These are phyloP conservation scores for Petrophora chlorosata DNA, from an alignment of 2,888 invertebrate species.

Conservation along the genomic window DNA sequence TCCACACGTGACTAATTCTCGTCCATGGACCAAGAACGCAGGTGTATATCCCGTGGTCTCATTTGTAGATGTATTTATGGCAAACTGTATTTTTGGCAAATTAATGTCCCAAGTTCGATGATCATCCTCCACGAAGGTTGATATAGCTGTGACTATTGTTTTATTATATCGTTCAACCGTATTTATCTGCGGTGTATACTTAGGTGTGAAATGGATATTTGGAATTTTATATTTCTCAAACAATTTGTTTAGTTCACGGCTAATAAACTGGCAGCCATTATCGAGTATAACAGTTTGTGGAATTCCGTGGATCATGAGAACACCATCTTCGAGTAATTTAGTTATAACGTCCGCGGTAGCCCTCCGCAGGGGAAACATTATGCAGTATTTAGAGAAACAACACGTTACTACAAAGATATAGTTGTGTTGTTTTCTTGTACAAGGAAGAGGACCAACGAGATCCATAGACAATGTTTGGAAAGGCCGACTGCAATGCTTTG, in stretches of 20 bases:
- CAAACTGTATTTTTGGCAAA: not conserved
- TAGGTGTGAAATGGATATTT: not conserved
- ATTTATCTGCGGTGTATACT: not conserved
- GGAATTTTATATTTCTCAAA: slow-evolving; percentile 9
- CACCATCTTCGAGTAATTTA: not conserved
- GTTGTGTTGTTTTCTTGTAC: slow-evolving; percentile 18
- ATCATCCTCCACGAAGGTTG: not conserved
- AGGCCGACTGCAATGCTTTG: slow-evolving; percentile 33
- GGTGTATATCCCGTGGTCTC: not conserved
- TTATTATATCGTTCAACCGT: slow-evolving; percentile 28
- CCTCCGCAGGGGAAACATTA: slow-evolving; percentile 13
- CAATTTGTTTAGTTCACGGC: slow-evolving; percentile 6
- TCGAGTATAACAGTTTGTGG: slow-evolving; percentile 37
- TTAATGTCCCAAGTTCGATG: too few relatives aligned
- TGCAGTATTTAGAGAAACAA: slow-evolving; percentile 5
- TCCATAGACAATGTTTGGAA: slow-evolving; percentile 26
- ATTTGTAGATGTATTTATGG: not conserved
- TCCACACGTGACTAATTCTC: not conserved
- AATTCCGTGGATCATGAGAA: slow-evolving; percentile 37
- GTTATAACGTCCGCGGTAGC: slow-evolving; percentile 4
- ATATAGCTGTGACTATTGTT: slow-evolving; percentile 31
- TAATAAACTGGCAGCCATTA: slow-evolving; percentile 40
- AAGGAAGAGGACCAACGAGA: not conserved
- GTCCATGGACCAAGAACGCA: not conserved
- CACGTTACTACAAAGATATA: slow-evolving; percentile 27